A percentile compares a stretch with the other conserved stretches of the same genome.
Conservation (phyloP, 2,797 vertebrate species). For the Gallinago solitaria region DNA sequence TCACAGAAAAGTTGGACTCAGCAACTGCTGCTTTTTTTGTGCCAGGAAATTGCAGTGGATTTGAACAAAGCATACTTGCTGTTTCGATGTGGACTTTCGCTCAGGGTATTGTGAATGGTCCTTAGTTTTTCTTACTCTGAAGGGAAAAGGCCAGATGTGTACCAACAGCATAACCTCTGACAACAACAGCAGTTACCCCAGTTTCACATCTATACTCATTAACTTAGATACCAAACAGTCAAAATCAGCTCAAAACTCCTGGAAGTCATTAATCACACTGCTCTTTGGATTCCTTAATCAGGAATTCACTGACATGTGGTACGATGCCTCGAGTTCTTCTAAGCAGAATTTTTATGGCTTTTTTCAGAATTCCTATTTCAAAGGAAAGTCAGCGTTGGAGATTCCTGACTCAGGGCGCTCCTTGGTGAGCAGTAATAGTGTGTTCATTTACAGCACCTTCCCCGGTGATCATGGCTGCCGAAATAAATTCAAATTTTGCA, state of each 20-base stretch:
- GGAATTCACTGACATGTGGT: not conserved
- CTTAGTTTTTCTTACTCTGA: not conserved
- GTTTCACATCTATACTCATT: not conserved
- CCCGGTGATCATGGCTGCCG: not conserved
- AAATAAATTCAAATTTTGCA: not conserved
- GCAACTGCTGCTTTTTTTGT: not conserved
- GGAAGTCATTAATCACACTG: not conserved
- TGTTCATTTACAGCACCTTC: not conserved
- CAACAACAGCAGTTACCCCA: not conserved
- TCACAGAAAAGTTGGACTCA: not conserved
- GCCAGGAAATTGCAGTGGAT: not conserved
- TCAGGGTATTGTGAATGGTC: not conserved
- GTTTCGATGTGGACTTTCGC: not conserved
- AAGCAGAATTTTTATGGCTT: not conserved
- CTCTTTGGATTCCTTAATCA: not conserved
- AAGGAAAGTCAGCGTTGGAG: not conserved
- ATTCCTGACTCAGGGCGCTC: not conserved
- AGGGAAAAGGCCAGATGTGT: not conserved
- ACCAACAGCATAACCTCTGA: not conserved
- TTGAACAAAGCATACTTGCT: not conserved
- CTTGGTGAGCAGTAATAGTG: not conserved
- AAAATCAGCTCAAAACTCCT: not conserved
- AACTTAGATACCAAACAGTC: not conserved
- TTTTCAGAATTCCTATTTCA: not conserved
- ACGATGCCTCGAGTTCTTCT: not conserved